Evolutionary conservation across 2,797 vertebrate genomes (phyloP).

Genomic region (Eleutherodactylus coqui): DNA sequence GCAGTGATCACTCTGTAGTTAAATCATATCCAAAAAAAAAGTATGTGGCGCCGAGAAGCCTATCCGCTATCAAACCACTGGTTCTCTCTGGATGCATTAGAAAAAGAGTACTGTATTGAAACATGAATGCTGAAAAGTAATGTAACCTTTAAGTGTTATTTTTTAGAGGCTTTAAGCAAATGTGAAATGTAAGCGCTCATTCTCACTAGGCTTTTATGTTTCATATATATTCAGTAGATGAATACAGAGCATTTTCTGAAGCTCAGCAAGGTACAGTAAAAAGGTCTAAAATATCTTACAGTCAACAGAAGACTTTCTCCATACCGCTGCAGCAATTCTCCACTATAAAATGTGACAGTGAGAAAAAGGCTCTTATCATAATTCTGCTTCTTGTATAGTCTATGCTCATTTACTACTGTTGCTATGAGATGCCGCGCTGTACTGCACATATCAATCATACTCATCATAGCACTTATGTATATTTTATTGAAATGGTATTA

Average conservation of each 20-base stretch:
- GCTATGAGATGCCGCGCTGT: neutral
- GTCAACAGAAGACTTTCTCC: neutral
- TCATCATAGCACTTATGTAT: neutral
- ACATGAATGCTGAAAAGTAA: neutral
- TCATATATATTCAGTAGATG: constrained; percentile 21
- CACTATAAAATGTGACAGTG: neutral
- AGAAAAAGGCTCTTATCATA: neutral
- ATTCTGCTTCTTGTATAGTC: neutral
- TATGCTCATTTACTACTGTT: neutral
- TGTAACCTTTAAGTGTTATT: constrained; percentile 15
- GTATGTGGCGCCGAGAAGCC: constrained; percentile 41
- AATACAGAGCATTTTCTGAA: constrained; percentile 19
- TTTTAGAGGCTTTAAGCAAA: constrained; percentile 32
- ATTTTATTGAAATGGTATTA: neutral
- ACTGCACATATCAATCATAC: neutral
- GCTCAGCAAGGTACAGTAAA: constrained; percentile 8
- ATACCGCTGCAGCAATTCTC: neutral
- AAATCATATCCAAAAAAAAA: constrained; percentile 36
- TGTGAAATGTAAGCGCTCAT: constrained; percentile 31
- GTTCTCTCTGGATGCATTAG: constrained; percentile 22
- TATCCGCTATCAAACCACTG: constrained; percentile 24
- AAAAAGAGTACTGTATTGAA: constrained; percentile 40
- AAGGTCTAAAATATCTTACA: constrained; percentile 15
- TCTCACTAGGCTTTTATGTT: constrained; percentile 22
- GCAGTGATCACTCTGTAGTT: constrained; percentile 45